Conservation (phyloP, 2,797 vertebrate genomes). For the Pipistrellus nathusii region DNA sequence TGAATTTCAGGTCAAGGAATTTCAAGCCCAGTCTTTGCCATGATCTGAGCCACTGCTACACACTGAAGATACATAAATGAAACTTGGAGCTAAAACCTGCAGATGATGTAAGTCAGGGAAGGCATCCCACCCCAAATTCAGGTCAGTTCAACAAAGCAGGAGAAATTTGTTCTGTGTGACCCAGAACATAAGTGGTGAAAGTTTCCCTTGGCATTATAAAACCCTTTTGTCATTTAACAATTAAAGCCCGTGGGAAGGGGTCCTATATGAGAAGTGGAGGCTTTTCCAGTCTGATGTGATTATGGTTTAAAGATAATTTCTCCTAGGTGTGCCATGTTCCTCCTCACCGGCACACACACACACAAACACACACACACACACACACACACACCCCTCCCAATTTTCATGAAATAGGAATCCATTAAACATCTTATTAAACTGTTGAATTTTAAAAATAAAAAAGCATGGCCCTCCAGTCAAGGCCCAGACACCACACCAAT, state of each 20-base stretch:
- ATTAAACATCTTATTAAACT: conserved; percentile 61
- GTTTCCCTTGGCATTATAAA: neutral
- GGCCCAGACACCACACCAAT: conserved; percentile 75
- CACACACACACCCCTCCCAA: neutral
- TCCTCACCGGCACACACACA: neutral
- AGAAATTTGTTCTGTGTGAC: neutral
- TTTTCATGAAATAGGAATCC: conserved; percentile 61
- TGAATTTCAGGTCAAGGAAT: conserved; percentile 27
- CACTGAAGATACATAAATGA: neutral
- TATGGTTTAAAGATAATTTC: conserved; percentile 53
- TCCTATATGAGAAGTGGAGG: conserved; percentile 9
- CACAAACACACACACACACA: neutral
- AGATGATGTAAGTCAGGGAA: neutral
- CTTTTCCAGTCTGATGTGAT: conserved; percentile 55
- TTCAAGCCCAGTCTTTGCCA: conserved; percentile 15
- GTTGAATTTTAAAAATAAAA: neutral
- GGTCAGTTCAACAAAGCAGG: neutral
- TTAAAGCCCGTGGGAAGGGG: conserved; percentile 2
- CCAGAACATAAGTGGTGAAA: neutral
- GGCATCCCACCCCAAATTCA: neutral
- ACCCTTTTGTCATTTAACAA: conserved; percentile 31
- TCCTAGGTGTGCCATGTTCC: neutral
- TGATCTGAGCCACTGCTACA: neutral
- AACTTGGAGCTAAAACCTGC: neutral
- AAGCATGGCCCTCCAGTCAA: conserved; percentile 25